These are phyloP conservation scores for Polydesmus complanatus DNA, from an alignment of 2,888 invertebrate species.

Conservation along the genomic window DNA sequence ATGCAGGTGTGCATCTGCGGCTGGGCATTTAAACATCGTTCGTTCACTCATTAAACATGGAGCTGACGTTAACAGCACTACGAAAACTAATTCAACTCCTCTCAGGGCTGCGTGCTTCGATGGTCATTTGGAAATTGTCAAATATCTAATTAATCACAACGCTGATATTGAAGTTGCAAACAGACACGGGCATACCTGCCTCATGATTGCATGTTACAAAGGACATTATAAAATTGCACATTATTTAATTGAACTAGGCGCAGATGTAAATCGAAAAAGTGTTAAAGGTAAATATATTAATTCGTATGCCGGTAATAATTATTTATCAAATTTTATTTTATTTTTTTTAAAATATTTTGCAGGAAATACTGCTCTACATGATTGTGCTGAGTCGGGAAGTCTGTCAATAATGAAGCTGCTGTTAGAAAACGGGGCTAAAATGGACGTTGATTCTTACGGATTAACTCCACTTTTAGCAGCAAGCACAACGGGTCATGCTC, in stretches of 20 bases:
- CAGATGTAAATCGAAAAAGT: constrained; percentile 76
- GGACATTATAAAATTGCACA: constrained; percentile 82
- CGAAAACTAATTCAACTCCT: constrained; percentile 86
- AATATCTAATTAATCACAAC: constrained; percentile 75
- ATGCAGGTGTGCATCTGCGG: constrained; percentile 96
- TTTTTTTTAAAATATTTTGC: constrained; percentile 16
- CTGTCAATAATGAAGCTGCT: constrained; percentile 81
- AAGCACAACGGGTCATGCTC: constrained; percentile 73
- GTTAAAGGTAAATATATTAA: constrained; percentile 31
- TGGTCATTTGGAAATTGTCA: constrained; percentile 86
- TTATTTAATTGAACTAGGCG: constrained; percentile 69
- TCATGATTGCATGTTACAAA: constrained; percentile 97
- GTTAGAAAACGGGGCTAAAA: constrained; percentile 69
- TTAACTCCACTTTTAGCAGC: constrained; percentile 93
- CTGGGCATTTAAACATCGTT: constrained; percentile 78
- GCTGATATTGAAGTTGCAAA: constrained; percentile 96
- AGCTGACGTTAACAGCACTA: constrained; percentile 82
- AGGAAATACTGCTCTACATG: constrained; percentile 89
- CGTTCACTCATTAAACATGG: constrained; percentile 67
- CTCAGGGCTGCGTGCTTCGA: constrained; percentile 92
- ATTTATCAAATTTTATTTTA: background rate
- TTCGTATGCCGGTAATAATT: background rate
- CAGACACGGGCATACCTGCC: constrained; percentile 86
- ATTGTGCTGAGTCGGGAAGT: constrained; percentile 92
- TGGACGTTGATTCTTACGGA: constrained; percentile 89